These are phyloP conservation scores for Albula goreensis DNA, from an alignment of 2,113 vertebrate genomes.

Conservation along the genomic window DNA sequence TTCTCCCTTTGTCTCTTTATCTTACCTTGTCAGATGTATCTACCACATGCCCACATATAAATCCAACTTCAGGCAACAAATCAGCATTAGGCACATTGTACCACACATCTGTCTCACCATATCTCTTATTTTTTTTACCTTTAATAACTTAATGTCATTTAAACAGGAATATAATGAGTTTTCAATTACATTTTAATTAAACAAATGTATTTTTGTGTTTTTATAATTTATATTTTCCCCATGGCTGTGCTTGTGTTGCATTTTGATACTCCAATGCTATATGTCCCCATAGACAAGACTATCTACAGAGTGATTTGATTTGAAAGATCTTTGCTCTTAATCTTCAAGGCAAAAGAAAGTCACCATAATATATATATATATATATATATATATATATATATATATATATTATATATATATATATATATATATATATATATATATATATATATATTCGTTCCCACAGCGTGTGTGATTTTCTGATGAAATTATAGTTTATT, in stretches of 20 bases:
- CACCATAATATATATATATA: neutral
- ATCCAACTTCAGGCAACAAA: neutral
- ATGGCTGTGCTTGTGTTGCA: neutral
- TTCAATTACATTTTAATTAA: no score
- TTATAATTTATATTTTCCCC: neutral
- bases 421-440: no score
- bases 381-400: neutral
- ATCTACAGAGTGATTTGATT: neutral
- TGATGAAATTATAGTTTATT: constrained; percentile 7
- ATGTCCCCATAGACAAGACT: neutral
- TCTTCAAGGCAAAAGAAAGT: neutral
- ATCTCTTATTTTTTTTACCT: neutral
- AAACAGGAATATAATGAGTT: no score
- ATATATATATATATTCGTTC: neutral
- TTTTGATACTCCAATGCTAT: neutral
- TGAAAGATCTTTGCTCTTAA: neutral
- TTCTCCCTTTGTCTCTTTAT: no score
- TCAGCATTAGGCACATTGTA: neutral
- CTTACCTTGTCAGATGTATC: no score
- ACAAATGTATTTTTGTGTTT: neutral
- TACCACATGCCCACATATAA: neutral
- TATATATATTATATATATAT: neutral
- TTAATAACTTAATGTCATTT: neutral
- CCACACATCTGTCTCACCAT: neutral
- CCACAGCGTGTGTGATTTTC: neutral